Percentiles rank a stretch among this genome's conserved stretches.
Conservation (phyloP, 2,888 invertebrate species). For the Palloptera scutellata region DNA sequence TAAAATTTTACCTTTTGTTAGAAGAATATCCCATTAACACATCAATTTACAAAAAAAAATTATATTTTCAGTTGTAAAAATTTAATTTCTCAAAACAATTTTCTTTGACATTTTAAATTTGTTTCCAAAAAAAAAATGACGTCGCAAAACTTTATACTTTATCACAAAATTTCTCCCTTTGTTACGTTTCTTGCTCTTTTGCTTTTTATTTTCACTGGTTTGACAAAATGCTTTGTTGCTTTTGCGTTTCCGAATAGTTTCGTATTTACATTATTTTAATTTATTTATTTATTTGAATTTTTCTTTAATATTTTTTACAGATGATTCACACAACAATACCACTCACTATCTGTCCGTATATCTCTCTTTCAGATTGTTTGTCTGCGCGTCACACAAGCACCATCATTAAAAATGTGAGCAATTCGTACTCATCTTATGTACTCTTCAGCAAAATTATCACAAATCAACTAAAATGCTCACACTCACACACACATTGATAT, state of each 20-base stretch:
- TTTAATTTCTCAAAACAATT: too few species aligned
- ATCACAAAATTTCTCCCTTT: not conserved
- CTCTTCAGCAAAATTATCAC: not conserved
- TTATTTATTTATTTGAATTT: constrained; percentile 7
- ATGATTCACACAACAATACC: constrained; percentile 26
- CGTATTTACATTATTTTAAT: not conserved
- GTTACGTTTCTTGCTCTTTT: not conserved
- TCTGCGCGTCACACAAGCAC: too few species aligned
- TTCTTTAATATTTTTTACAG: not conserved
- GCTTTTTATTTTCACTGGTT: not conserved
- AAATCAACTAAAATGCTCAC: constrained; percentile 8
- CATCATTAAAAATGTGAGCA: too few species aligned
- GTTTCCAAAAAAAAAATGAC: not conserved
- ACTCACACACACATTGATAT: not conserved
- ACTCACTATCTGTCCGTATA: not conserved
- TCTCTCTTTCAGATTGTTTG: too few species aligned
- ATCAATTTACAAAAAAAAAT: too few species aligned
- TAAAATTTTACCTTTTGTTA: too few species aligned
- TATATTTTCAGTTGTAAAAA: too few species aligned
- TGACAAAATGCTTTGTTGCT: not conserved
- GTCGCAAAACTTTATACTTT: not conserved
- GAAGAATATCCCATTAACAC: too few species aligned
- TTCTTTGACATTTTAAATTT: too few species aligned
- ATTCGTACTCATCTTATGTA: not conserved
- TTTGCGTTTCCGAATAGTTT: not conserved